phyloP scores from a whole-genome alignment of 2,113 vertebrate genomes.

The Rhynchopsitta pachyrhyncha region DNA sequence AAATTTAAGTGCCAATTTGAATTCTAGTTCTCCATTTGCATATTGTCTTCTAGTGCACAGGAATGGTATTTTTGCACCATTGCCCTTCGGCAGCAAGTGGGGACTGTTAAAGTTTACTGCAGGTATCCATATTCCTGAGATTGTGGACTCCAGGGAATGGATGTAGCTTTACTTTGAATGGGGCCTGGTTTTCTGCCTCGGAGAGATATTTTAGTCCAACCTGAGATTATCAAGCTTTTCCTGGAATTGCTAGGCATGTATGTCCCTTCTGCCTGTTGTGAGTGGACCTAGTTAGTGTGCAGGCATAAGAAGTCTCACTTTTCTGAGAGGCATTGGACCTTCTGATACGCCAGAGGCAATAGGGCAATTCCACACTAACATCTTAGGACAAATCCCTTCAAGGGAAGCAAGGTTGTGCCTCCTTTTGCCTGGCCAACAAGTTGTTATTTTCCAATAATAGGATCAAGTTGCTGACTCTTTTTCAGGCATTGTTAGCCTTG shows the following conservation, averaged over 20 bases:
- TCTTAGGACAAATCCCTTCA: neutral
- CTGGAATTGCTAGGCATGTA: neutral
- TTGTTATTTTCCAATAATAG: neutral
- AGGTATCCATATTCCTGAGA: neutral
- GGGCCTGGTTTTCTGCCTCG: neutral
- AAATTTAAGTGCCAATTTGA: neutral
- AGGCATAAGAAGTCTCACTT: neutral
- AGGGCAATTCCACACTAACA: neutral
- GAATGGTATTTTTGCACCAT: neutral
- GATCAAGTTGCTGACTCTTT: neutral
- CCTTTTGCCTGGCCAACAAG: neutral
- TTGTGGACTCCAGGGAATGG: neutral
- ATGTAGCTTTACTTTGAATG: neutral
- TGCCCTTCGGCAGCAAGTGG: neutral
- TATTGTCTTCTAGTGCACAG: rapidly evolving
- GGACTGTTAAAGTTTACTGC: neutral
- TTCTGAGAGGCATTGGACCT: neutral
- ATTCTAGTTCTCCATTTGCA: neutral
- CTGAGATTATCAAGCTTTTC: neutral
- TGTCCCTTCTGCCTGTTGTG: neutral
- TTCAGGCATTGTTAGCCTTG: neutral
- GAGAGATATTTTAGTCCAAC: neutral
- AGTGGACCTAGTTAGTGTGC: neutral
- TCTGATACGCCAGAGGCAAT: neutral
- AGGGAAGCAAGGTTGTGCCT: neutral